Conservation (phyloP, 2,797 vertebrate genomes). For the Macropus fuliginosus region DNA sequence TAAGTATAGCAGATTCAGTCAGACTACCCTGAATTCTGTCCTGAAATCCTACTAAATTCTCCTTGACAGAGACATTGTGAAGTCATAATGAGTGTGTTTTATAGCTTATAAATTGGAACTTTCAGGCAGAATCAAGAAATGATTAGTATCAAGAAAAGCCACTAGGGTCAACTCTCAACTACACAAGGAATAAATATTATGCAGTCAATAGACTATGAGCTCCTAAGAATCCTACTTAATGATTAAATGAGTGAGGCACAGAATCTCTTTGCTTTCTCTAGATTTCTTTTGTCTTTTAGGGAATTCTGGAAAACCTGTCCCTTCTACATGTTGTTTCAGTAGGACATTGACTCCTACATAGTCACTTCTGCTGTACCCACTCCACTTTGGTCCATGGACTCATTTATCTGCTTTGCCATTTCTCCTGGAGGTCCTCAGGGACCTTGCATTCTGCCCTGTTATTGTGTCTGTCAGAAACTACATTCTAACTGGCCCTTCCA, state of each 20-base stretch:
- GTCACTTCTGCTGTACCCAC: background rate
- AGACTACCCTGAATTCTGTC: background rate
- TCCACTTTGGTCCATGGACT: background rate
- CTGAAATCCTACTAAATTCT: background rate
- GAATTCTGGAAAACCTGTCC: background rate
- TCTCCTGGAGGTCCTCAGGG: background rate
- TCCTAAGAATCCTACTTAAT: background rate
- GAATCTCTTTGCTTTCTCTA: background rate
- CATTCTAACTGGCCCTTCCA: background rate
- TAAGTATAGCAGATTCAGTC: background rate
- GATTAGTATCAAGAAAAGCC: background rate
- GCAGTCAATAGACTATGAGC: background rate
- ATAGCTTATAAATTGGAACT: background rate
- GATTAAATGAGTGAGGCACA: background rate
- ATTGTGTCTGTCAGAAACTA: background rate
- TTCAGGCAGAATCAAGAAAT: background rate
- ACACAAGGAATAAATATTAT: background rate
- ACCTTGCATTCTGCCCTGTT: background rate
- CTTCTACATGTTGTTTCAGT: background rate
- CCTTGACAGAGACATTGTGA: background rate
- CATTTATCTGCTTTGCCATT: background rate
- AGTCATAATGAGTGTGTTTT: background rate
- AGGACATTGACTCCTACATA: background rate
- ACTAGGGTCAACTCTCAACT: background rate
- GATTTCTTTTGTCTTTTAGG: background rate